A percentile compares a stretch with the other conserved stretches of the same genome.
Evolutionary conservation across 2,113 vertebrate species (phyloP).

Genomic region (Meleagris gallopavo): DNA sequence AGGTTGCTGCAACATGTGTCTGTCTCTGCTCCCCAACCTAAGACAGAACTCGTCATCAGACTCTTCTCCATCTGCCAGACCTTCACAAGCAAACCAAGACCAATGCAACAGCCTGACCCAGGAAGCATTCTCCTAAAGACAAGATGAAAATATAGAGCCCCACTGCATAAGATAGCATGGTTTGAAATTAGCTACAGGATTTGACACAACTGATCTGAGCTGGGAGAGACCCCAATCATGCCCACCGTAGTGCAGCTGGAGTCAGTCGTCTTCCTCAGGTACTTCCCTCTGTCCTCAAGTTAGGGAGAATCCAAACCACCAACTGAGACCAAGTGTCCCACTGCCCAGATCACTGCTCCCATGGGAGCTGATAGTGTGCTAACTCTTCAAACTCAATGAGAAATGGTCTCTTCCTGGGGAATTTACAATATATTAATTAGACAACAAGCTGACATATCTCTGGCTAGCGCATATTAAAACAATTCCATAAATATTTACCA

Average conservation of each 20-base stretch:
- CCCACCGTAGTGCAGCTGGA: not conserved
- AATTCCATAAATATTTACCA: constrained; percentile 11
- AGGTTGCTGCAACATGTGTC: not conserved
- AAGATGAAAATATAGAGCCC: not conserved
- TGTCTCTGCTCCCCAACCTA: not conserved
- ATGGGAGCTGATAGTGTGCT: not conserved
- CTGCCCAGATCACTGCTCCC: not conserved
- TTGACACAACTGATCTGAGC: not conserved
- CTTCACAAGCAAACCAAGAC: not conserved
- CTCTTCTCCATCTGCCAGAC: not conserved
- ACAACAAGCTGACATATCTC: constrained; percentile 11
- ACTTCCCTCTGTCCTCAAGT: not conserved
- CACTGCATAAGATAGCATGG: not conserved
- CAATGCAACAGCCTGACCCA: rapidly evolving
- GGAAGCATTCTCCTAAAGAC: not conserved
- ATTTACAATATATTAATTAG: not conserved
- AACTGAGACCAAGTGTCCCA: not conserved
- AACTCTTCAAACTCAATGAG: not conserved
- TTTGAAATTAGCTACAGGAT: not conserved
- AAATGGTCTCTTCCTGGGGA: not conserved
- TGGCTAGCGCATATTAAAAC: not conserved
- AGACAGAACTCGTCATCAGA: not conserved
- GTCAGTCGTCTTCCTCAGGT: not conserved
- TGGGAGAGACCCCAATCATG: not conserved
- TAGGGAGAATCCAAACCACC: not conserved